Conservation (phyloP, 2,797 vertebrate species). For the Knipowitschia caucasica region DNA sequence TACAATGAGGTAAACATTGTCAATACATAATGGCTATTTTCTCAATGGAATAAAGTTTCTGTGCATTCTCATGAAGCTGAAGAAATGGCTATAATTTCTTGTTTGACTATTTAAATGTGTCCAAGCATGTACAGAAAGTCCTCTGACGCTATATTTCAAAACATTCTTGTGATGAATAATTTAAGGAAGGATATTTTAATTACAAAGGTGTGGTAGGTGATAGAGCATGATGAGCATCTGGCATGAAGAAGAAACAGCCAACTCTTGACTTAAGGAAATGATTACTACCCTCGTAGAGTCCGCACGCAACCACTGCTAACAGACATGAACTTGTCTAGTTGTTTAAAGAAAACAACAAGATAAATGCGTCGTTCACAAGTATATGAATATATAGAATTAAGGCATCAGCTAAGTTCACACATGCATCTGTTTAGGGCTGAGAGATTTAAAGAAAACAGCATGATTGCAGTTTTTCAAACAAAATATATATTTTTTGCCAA, state of each 20-base stretch:
- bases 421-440: conserved; percentile 4
- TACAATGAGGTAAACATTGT: not conserved
- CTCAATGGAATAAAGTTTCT: too few species aligned
- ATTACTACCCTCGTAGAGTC: conserved; percentile 29
- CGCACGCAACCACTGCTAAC: conserved; percentile 29
- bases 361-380: conserved; percentile 16
- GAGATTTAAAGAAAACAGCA: too few species aligned
- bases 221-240: conserved; percentile 30
- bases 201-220: conserved; percentile 36
- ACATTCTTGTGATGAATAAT: conserved; percentile 28
- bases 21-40: not conserved
- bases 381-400: conserved; percentile 14
- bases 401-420: conserved; percentile 1
- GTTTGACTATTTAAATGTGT: not conserved
- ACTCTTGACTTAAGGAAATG: conserved; percentile 33
- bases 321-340: conserved; percentile 32
- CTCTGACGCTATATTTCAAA: conserved; percentile 12
- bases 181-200: conserved; percentile 13
- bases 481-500: too few species aligned
- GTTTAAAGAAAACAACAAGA: conserved; percentile 19
- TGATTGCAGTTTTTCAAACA: too few species aligned
- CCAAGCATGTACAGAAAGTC: not conserved
- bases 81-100: not conserved
- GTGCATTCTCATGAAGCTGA: not conserved
- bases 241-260: conserved; percentile 35